These are phyloP conservation scores for Connochaetes taurinus DNA, from an alignment of 2,113 vertebrate genomes.

Conservation along the genomic window DNA sequence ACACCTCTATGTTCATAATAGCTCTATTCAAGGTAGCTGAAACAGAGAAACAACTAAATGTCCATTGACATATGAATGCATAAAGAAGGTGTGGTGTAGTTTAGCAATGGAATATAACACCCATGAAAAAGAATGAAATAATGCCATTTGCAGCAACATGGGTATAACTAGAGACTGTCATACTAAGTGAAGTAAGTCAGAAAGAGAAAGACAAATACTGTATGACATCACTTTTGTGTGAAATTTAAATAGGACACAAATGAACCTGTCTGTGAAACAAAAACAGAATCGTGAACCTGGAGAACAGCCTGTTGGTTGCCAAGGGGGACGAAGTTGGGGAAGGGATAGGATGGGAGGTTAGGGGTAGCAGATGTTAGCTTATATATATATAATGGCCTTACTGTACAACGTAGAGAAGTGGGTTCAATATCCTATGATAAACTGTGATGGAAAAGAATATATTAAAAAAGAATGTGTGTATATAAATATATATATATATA, in stretches of 20 bases:
- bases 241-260: neutral
- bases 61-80: neutral
- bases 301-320: neutral
- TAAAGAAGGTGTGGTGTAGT: neutral
- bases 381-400: neutral
- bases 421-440: neutral
- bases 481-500: neutral
- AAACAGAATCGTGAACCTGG: neutral
- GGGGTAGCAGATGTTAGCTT: neutral
- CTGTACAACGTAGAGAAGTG: neutral
- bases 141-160: neutral
- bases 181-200: neutral
- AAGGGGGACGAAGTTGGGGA: neutral
- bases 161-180: neutral
- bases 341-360: neutral
- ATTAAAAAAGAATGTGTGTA: neutral
- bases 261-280: neutral
- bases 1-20: neutral
- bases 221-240: neutral
- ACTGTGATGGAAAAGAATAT: neutral
- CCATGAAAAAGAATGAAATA: neutral
- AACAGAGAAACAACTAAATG: neutral
- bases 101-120: neutral
- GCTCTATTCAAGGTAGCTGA: neutral
- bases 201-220: neutral